A percentile compares a stretch with the other conserved stretches of the same genome.
phyloP scores from a whole-genome alignment of 2,888 invertebrate genomes.

The Resseliella maxima region DNA sequence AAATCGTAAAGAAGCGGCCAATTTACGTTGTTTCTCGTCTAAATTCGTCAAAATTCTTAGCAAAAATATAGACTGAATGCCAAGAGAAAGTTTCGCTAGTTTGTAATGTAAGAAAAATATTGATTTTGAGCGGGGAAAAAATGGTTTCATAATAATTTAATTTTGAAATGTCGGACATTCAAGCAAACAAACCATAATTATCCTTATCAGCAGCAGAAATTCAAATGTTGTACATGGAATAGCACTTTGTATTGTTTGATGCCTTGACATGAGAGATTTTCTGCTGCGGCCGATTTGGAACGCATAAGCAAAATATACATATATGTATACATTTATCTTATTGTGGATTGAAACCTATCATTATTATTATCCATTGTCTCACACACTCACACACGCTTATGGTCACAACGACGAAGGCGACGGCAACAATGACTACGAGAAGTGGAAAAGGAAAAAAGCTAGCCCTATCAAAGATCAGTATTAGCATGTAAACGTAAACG shows the following conservation, averaged over 20 bases:
- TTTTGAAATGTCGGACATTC: not conserved
- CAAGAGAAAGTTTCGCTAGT: not conserved
- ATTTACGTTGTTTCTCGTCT: not conserved
- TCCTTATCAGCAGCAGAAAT: constrained; percentile 21
- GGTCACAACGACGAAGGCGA: not conserved
- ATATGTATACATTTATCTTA: constrained; percentile 1
- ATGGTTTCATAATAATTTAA: not conserved
- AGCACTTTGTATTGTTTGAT: not conserved
- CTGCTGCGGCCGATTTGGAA: not conserved
- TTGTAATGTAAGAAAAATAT: not conserved
- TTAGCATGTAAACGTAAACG: constrained; percentile 50
- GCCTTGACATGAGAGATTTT: not conserved
- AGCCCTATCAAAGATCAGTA: constrained; percentile 43
- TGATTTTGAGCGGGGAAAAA: not conserved
- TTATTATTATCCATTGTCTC: constrained; percentile 40
- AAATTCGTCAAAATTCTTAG: not conserved
- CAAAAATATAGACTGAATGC: not conserved
- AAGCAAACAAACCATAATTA: not conserved
- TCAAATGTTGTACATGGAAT: not conserved
- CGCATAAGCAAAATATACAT: not conserved
- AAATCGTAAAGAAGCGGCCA: not conserved
- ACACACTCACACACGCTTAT: not conserved
- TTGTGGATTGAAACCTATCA: constrained; percentile 53
- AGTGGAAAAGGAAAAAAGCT: not conserved
- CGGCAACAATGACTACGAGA: not conserved